phyloP scores from a whole-genome alignment of 2,113 vertebrate genomes.

The Hemibagrus wyckioides region DNA sequence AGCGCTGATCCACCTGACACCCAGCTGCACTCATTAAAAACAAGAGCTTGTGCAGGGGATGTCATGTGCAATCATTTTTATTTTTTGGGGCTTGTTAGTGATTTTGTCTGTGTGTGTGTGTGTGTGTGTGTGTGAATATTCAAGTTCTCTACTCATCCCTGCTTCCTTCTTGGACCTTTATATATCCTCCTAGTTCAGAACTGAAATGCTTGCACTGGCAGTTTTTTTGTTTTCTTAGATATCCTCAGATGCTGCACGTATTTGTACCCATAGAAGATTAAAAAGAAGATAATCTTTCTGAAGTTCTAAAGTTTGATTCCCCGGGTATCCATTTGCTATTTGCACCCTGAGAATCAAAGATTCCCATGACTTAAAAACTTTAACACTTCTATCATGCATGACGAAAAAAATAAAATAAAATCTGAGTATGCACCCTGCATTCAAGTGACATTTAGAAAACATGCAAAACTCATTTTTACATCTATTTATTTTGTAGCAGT shows the following conservation, averaged over 20 bases:
- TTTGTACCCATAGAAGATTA: neutral
- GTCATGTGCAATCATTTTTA: conserved; percentile 11
- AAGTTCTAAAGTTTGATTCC: neutral
- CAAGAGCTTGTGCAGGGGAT: conserved; percentile 1
- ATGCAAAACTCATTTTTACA: neutral
- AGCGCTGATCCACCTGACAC: neutral
- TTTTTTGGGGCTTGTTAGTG: conserved; percentile 15
- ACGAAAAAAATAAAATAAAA: neutral
- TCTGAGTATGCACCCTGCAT: neutral
- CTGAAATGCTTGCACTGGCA: neutral
- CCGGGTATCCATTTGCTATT: neutral
- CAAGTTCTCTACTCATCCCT: neutral
- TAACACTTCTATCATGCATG: neutral
- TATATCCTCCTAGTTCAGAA: neutral
- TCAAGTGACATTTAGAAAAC: neutral
- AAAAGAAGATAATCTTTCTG: neutral
- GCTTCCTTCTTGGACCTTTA: neutral
- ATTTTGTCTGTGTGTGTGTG: neutral
- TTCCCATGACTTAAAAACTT: neutral
- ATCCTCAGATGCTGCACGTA: neutral
- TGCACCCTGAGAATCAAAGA: neutral
- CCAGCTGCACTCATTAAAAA: conserved; percentile 12
- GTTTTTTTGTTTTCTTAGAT: conserved; percentile 12
- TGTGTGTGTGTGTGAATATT: neutral
- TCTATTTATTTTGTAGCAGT: neutral